Percentiles rank a stretch among this genome's conserved stretches.
These are phyloP conservation scores for Alviniconcha marisindica DNA, from an alignment of 1,140 invertebrate genomes.

Conservation along the genomic window DNA sequence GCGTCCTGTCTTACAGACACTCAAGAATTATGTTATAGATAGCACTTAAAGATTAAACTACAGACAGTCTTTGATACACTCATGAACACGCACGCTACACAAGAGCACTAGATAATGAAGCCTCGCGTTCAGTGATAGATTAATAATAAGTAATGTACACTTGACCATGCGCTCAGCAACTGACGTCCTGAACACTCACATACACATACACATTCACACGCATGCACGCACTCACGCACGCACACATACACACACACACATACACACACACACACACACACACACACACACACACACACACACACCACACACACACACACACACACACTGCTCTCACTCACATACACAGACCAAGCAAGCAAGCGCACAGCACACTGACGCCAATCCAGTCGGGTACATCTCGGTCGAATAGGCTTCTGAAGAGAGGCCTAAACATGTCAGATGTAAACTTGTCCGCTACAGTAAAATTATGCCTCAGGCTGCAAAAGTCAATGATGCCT, in stretches of 20 bases:
- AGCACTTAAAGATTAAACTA: no score
- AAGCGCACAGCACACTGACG: not conserved
- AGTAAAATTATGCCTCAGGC: not conserved
- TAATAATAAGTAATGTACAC: no score
- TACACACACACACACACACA: not conserved
- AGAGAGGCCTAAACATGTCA: no score
- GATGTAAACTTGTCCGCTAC: no score
- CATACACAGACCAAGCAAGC: not conserved
- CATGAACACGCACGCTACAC: slow-evolving; percentile 18
- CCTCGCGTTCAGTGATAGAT: no score
- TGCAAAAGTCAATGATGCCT: not conserved
- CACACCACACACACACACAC: slow-evolving; percentile 21
- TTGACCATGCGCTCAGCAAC: not conserved
- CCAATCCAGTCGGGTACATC: not conserved
- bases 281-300: not conserved
- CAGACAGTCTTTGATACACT: not conserved
- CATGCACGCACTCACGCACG: not conserved
- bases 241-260: not conserved
- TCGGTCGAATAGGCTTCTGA: not conserved
- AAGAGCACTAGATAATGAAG: not conserved
- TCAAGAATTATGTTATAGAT: no score
- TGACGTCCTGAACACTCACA: not conserved
- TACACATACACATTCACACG: not conserved
- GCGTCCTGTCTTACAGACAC: no score
- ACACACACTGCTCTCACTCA: no score